Percentiles rank a stretch among this genome's conserved stretches.
phyloP scores from a whole-genome alignment of 2,113 vertebrate species.

The Cheirogaleus medius region DNA sequence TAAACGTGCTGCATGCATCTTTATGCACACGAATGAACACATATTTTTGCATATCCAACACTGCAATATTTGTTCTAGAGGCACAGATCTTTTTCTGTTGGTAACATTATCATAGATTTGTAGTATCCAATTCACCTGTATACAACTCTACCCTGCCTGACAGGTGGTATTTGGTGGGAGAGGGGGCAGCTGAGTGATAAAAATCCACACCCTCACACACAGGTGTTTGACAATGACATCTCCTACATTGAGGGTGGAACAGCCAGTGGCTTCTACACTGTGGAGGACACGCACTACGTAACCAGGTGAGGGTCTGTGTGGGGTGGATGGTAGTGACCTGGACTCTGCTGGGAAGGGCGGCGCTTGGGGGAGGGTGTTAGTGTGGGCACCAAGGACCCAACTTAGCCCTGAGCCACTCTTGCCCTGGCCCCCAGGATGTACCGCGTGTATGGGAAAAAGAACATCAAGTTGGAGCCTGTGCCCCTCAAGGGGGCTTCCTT shows the following conservation, averaged over 20 bases:
- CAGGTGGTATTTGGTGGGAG: background rate
- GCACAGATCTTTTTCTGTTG: too few relatives aligned
- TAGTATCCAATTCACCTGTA: background rate
- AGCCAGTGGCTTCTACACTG: slow-evolving; percentile 96
- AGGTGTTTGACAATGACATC: slow-evolving; percentile 96
- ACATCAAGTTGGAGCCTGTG: slow-evolving; percentile 94
- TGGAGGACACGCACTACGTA: slow-evolving; percentile 92
- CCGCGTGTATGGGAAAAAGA: slow-evolving; percentile 97
- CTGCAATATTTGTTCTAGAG: fast-evolving
- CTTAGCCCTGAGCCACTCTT: too few relatives aligned
- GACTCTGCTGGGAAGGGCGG: background rate
- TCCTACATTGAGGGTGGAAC: slow-evolving; percentile 98
- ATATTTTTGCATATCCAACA: fast-evolving
- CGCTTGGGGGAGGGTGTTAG: background rate
- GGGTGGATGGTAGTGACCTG: background rate
- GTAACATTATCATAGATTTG: background rate
- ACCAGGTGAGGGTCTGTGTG: slow-evolving; percentile 85
- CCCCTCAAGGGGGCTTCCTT: slow-evolving; percentile 91
- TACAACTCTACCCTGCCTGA: background rate
- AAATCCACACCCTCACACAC: background rate
- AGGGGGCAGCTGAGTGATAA: background rate
- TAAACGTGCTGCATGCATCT: too few relatives aligned
- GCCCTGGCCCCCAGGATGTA: slow-evolving; percentile 88
- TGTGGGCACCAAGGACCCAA: too few relatives aligned
- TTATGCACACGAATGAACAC: background rate